Evolutionary conservation across 2,113 vertebrate genomes (phyloP), one percentile per base, ranked within the genome.

Genomic region (Mus pahari): DNA sequence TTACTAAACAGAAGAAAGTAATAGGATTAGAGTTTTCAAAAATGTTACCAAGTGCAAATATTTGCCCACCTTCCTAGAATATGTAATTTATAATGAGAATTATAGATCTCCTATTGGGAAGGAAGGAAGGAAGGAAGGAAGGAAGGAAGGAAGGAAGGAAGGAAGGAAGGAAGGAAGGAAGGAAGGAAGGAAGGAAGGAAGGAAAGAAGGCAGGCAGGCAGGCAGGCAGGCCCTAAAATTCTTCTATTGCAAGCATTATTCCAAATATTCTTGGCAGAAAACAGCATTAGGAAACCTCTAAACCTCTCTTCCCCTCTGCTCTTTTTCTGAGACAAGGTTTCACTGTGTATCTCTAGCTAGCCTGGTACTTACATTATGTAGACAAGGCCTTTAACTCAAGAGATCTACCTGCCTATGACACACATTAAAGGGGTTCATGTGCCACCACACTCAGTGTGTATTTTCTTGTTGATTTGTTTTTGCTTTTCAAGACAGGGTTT

Each of bases 61-160:
- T 95, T 55, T 94, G 62, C 31, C 16, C 28, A 94, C 17, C 20
- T 2, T 90, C 24, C 58, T 77, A 93, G 36, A 88, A 24, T 83
- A 96, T 84, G 39, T 96, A 95, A 86, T 75, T 96, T 50, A 91
- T 28, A 66, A 82, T 39, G 91, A 94, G 60, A 94, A 91, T 89
- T 88, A 42, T 6, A 89, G 31, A 19, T 74, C 12, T 62, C 89
- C 62, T 91, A 48, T 83, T 12, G 87, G 73, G n/a, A 94, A 94
- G 88, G 39, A 64, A 90, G 71, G 48, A 90, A 10, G 2, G 55
- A 19, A 19, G 45, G 66, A 26, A 26, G 62, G 24, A 26, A 62
- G 22, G 7, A 8, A 26, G 58, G 19, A 6, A 60, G 20, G 58
- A 7, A 60, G 58, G 20, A 8, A 62, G 20, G 60, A 7, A 62